A percentile compares a stretch with the other conserved stretches of the same genome.
Conservation (phyloP, 2,888 invertebrate genomes). For the Bhutanitis thaidina region DNA sequence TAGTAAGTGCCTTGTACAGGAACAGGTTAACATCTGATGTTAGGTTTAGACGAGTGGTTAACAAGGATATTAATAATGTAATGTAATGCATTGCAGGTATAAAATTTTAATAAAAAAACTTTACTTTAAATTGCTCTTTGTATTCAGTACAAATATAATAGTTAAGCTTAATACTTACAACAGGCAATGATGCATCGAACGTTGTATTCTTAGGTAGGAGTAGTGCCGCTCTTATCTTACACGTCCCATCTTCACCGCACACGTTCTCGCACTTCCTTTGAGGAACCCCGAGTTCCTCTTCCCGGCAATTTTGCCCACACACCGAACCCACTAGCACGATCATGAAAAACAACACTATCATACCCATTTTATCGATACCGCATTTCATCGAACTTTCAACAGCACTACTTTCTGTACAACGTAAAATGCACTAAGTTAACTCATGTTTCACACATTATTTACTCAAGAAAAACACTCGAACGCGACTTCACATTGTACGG, state of each 20-base stretch:
- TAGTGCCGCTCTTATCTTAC: conserved; percentile 83
- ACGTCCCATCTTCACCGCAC: conserved; percentile 69
- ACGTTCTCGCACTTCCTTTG: conserved; percentile 66
- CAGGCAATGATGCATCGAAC: conserved; percentile 75
- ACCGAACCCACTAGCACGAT: conserved; percentile 23
- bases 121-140: too few relatives aligned
- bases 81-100: too few relatives aligned
- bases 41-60: too few relatives aligned
- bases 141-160: too few relatives aligned
- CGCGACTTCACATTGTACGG: conserved; percentile 7
- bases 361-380: conserved; percentile 47
- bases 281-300: conserved; percentile 47
- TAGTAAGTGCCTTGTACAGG: too few relatives aligned
- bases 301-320: conserved; percentile 56
- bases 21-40: too few relatives aligned
- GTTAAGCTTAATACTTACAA: conserved; percentile 52
- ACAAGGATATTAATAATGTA: too few relatives aligned
- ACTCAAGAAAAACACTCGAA: neutral
- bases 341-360: conserved; percentile 38
- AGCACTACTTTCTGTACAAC: conserved; percentile 29
- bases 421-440: conserved; percentile 17
- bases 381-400: conserved; percentile 28
- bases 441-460: conserved; percentile 22
- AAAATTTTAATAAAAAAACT: too few relatives aligned
- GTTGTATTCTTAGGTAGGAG: conserved; percentile 81